These are phyloP conservation scores for Glareola pratincola DNA, from an alignment of 2,113 vertebrate genomes.

Conservation along the genomic window DNA sequence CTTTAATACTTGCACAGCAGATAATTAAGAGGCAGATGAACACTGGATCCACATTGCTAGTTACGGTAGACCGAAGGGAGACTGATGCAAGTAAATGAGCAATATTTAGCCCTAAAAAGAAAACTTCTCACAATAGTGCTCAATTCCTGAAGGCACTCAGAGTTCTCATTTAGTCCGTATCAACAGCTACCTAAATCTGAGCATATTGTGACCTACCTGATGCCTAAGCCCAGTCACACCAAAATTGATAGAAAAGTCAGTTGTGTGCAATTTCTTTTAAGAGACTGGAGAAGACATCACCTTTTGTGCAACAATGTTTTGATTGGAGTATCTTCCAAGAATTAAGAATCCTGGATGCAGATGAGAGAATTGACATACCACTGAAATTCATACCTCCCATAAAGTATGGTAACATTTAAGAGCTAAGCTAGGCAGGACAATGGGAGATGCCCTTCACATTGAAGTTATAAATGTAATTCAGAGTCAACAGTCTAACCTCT, in stretches of 20 bases:
- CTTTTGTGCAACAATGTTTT: neutral
- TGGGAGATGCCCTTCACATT: neutral
- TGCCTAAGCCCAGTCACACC: neutral
- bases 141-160: neutral
- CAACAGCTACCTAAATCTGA: neutral
- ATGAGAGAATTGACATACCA: neutral
- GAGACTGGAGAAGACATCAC: neutral
- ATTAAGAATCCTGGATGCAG: neutral
- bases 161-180: neutral
- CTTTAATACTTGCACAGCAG: neutral
- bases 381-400: neutral
- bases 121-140: neutral
- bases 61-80: neutral
- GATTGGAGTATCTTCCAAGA: neutral
- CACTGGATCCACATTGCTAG: neutral
- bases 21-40: neutral
- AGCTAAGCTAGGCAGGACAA: neutral
- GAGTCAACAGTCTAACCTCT: neutral
- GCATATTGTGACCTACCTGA: neutral
- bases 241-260: neutral
- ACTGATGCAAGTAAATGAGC: neutral
- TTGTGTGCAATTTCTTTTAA: neutral
- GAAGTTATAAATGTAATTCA: neutral
- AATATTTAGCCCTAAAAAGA: neutral
- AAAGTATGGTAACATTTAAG: neutral